These are phyloP conservation scores for Bryconaethiops microstoma DNA, from an alignment of 2,797 vertebrate species.

Conservation along the genomic window DNA sequence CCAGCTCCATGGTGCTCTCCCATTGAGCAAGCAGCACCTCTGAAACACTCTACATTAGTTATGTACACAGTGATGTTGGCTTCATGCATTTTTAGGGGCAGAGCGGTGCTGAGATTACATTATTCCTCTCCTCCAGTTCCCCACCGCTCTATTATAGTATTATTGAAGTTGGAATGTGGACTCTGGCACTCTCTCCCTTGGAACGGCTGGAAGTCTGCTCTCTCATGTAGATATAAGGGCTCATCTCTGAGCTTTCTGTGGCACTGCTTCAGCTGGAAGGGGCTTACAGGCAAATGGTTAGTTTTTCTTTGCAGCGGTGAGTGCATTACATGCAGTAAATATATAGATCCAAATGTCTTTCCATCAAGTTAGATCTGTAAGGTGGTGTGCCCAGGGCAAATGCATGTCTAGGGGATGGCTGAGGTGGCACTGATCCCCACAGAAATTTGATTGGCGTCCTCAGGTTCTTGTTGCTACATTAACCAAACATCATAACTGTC, in stretches of 20 bases:
- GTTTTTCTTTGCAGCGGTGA: not conserved
- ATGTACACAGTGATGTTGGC: slow-evolving; percentile 36
- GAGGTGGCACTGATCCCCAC: too few relatives aligned
- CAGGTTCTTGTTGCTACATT: too few relatives aligned
- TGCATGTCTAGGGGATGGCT: too few relatives aligned
- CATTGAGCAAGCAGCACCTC: slow-evolving; percentile 11
- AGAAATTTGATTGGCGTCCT: too few relatives aligned
- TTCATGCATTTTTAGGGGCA: slow-evolving; percentile 27
- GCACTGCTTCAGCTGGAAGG: not conserved
- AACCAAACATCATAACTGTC: too few relatives aligned
- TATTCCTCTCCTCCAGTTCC: slow-evolving; percentile 31
- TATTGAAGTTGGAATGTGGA: slow-evolving; percentile 11
- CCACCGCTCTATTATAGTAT: slow-evolving; percentile 27
- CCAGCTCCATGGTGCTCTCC: slow-evolving; percentile 3
- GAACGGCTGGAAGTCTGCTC: slow-evolving; percentile 6
- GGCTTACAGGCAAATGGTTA: not conserved
- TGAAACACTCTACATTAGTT: slow-evolving; percentile 26
- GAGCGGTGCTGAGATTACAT: slow-evolving; percentile 12
- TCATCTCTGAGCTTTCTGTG: not conserved
- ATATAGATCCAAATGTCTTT: too few relatives aligned
- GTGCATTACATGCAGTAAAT: not conserved
- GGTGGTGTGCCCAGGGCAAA: too few relatives aligned
- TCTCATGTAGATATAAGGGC: slow-evolving; percentile 7
- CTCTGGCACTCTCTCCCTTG: not conserved
- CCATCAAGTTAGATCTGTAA: too few relatives aligned